These are phyloP conservation scores for Toxotes lorentzi DNA, from an alignment of 2,797 vertebrate species.

Conservation along the genomic window DNA sequence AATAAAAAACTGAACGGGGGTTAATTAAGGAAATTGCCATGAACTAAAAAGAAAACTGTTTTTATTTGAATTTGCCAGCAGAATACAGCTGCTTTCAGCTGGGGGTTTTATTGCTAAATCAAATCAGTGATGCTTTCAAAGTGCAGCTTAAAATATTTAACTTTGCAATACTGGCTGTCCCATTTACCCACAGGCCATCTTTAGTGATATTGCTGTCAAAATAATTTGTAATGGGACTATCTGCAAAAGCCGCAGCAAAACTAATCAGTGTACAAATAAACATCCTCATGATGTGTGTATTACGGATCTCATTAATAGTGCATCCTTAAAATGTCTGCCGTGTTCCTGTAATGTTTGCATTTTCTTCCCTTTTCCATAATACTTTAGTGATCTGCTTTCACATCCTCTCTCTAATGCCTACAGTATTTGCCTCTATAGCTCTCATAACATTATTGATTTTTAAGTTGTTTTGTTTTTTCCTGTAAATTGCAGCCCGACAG, in stretches of 20 bases:
- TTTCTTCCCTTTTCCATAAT: background rate
- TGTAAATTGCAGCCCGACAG: conserved; percentile 88
- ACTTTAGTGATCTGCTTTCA: background rate
- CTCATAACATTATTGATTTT: background rate
- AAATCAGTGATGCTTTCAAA: conserved; percentile 21
- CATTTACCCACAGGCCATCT: background rate
- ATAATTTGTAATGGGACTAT: conserved; percentile 17
- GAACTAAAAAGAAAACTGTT: background rate
- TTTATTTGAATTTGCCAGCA: background rate
- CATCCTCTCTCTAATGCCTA: background rate
- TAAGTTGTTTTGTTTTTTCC: conserved; percentile 28
- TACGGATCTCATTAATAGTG: conserved; percentile 13
- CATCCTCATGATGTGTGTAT: background rate
- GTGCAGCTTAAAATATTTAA: conserved; percentile 27
- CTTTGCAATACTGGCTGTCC: background rate
- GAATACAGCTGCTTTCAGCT: conserved; percentile 3
- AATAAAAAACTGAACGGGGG: background rate
- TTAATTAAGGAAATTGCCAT: conserved; percentile 20
- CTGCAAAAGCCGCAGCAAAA: background rate
- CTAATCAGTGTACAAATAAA: background rate
- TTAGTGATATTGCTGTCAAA: background rate
- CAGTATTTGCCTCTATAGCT: background rate
- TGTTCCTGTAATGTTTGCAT: background rate
- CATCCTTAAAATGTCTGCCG: conserved; percentile 14
- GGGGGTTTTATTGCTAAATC: background rate